Conservation (phyloP, 2,888 invertebrate genomes). For the Andricus quercusramuli region DNA sequence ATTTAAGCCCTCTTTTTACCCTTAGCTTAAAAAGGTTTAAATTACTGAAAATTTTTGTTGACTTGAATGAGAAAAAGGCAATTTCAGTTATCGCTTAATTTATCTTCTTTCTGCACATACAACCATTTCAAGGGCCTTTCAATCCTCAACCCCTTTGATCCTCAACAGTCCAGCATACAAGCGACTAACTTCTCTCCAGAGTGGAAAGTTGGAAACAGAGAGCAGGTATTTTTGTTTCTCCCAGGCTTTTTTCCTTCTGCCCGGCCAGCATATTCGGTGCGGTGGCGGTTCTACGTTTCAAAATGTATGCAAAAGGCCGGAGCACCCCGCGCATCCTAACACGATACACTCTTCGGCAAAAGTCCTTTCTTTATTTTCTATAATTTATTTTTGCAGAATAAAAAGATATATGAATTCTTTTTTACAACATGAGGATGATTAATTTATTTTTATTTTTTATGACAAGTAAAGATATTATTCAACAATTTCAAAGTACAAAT, state of each 20-base stretch:
- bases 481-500: too few species aligned
- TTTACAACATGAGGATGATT: too few species aligned
- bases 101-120: slow-evolving; percentile 44
- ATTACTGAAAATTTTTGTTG: background rate
- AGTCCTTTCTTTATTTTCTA: slow-evolving; percentile 51
- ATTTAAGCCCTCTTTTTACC: too few species aligned
- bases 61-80: background rate
- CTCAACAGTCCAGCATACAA: background rate
- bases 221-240: slow-evolving; percentile 63
- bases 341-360: slow-evolving; percentile 70
- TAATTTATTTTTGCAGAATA: background rate
- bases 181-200: slow-evolving; percentile 31
- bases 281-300: slow-evolving; percentile 71
- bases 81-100: slow-evolving; percentile 43
- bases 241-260: slow-evolving; percentile 49
- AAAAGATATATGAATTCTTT: background rate
- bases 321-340: slow-evolving; percentile 76
- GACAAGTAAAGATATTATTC: too few species aligned
- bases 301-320: slow-evolving; percentile 78
- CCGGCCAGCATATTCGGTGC: slow-evolving; percentile 71
- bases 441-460: too few species aligned
- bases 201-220: slow-evolving; percentile 46
- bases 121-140: slow-evolving; percentile 27
- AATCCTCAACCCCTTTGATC: background rate
- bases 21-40: background rate